phyloP scores from a whole-genome alignment of 1,140 invertebrate species.

The Cydia strobilella region DNA sequence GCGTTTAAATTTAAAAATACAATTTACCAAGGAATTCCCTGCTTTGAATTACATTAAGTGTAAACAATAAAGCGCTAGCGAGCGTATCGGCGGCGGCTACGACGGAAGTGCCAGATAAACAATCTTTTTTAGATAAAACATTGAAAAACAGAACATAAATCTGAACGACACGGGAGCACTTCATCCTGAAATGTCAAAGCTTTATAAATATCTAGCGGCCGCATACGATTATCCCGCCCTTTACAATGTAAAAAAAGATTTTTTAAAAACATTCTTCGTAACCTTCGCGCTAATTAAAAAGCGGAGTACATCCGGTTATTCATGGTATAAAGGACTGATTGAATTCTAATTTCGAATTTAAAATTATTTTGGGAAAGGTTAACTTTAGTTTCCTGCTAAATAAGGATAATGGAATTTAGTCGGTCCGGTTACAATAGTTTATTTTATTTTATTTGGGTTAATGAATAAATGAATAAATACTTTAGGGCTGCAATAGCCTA shows the following conservation, averaged over 20 bases:
- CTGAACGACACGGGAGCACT: conserved; percentile 55
- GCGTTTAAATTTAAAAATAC: conserved; percentile 76
- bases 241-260: conserved; percentile 50
- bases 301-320: conserved; percentile 61
- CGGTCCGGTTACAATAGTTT: conserved; percentile 26
- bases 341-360: conserved; percentile 71
- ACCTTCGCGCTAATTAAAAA: conserved; percentile 75
- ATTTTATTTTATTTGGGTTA: conserved; percentile 45
- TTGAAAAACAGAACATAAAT: conserved; percentile 68
- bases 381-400: conserved; percentile 64
- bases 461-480: not conserved
- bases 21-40: conserved; percentile 76
- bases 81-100: conserved; percentile 72
- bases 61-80: conserved; percentile 75
- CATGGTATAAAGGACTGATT: conserved; percentile 64
- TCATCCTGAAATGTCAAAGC: conserved; percentile 61
- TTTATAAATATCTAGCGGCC: conserved; percentile 39
- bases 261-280: conserved; percentile 51
- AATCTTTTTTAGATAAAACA: conserved; percentile 77
- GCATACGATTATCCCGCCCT: conserved; percentile 32
- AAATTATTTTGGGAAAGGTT: conserved; percentile 58
- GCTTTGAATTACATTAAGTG: conserved; percentile 79
- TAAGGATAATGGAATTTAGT: conserved; percentile 36
- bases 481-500: no score
- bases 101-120: conserved; percentile 77